Evolutionary conservation across 2,797 vertebrate species (phyloP).

Genomic region (Aplochiton taeniatus): DNA sequence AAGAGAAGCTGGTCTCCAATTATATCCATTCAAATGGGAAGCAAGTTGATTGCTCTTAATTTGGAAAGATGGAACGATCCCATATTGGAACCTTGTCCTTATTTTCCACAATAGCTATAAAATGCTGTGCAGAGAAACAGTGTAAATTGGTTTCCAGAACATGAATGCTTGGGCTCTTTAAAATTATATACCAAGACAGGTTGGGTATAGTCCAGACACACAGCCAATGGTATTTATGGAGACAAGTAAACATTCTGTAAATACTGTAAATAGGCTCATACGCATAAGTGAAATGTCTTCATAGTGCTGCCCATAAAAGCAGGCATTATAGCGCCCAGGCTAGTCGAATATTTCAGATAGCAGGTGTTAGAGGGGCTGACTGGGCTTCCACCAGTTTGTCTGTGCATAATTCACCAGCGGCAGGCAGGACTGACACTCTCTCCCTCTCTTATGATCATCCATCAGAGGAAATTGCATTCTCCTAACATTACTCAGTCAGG

Average conservation of each 20-base stretch:
- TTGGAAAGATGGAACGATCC: conserved; percentile 75
- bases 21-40: conserved; percentile 50
- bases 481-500: conserved; percentile 63
- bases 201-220: conserved; percentile 30
- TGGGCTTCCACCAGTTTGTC: conserved; percentile 39
- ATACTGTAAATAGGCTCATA: conserved; percentile 45
- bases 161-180: conserved; percentile 24
- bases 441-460: conserved; percentile 59
- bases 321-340: conserved; percentile 15
- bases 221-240: conserved; percentile 50
- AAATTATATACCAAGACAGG: conserved; percentile 47
- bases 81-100: conserved; percentile 66
- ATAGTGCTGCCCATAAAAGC: conserved; percentile 39
- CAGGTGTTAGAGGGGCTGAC: conserved; percentile 37
- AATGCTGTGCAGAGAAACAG: conserved; percentile 33
- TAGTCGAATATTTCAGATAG: conserved; percentile 37
- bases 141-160: conserved; percentile 53
- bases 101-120: conserved; percentile 60
- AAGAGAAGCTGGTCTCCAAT: conserved; percentile 43
- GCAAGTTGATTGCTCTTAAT: conserved; percentile 74
- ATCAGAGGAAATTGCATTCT: conserved; percentile 70
- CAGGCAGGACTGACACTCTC: conserved; percentile 44
- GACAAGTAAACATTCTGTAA: conserved; percentile 49
- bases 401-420: conserved; percentile 58
- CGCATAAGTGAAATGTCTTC: conserved; percentile 41